Evolutionary conservation across 1,140 invertebrate genomes (phyloP), one percentile per base, ranked within the genome.

Genomic region (Bicyclus anynana): DNA sequence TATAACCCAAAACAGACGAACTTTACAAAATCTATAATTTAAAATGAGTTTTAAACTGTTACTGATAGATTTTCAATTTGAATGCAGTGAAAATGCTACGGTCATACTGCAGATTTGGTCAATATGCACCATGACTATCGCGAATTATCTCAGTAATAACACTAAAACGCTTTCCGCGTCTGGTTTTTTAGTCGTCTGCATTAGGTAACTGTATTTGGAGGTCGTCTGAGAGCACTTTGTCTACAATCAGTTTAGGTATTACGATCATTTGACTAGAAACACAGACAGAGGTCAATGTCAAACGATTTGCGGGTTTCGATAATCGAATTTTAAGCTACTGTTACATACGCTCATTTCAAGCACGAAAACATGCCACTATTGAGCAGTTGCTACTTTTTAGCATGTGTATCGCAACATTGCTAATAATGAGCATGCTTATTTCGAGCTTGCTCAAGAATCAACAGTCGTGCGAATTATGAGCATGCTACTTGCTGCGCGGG

Each of bases 101-200:
- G 17, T 21, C 14, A 1, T 7, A 50, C 9, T 50, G 47, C 47
- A 50, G 20, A 55, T 52, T 56, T 14, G 10, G 20, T 48, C 49
- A 53, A 17, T 57, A 64, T 67, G 57, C 61, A 67, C 47, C 61
- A 55, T 64, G 57, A 63, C 65, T 46, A 56, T 48, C 47, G 40
- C 35, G 56, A 55, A 62, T 56, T 56, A 51, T 52, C 48, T 46
- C n/a, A 42, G 56, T 64, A 56, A 59, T 63, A 48, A 40, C 26
- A 37, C 58, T 65, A 53, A 44, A 63, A 16, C 14, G 37, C 37
- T 38, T 38, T 67, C 53, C 53, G 49, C 37, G 61, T 63, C 65
- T 62, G 21, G 37, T 56, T 67, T 67, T 62, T 62, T 62, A 42
- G 46, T 54, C 18, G 59, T 62, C 59, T 62, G 49, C 37, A 38